Evolutionary conservation across 2,113 vertebrate species (phyloP).

Genomic region (Suricata suricatta): DNA sequence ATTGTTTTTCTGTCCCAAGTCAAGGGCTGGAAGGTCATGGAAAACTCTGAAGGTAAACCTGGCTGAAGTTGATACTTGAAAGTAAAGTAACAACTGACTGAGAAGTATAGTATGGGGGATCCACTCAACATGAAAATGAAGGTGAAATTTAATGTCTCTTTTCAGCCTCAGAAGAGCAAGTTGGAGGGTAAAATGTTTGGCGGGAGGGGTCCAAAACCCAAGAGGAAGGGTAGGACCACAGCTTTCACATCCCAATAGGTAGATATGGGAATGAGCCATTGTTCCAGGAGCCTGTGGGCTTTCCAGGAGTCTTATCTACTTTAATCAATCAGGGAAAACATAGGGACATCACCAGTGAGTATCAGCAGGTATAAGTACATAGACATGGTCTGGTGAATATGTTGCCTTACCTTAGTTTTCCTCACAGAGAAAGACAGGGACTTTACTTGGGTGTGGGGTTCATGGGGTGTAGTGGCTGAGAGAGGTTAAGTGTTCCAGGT

Average conservation of each 20-base stretch:
- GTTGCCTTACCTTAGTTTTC: not conserved
- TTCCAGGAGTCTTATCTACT: not conserved
- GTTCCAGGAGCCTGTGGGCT: not conserved
- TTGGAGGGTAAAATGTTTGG: not conserved
- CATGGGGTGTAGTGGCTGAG: not conserved
- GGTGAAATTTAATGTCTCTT: not conserved
- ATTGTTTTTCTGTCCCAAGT: not conserved
- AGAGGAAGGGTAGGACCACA: not conserved
- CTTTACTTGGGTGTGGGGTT: not conserved
- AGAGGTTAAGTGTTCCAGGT: not conserved
- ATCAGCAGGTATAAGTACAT: not conserved
- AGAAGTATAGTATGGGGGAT: not conserved
- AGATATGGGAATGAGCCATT: not conserved
- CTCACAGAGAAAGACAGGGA: not conserved
- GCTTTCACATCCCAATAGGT: not conserved
- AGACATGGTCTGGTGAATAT: not conserved
- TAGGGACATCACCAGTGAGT: not conserved
- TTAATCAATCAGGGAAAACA: not conserved
- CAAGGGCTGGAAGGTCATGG: not conserved
- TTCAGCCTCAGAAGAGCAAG: not conserved
- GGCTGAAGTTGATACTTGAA: not conserved
- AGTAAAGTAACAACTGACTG: not conserved
- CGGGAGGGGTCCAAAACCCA: not conserved
- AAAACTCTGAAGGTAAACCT: conserved; percentile 10
- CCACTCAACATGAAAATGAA: not conserved